A percentile compares a stretch with the other conserved stretches of the same genome.
Evolutionary conservation across 2,113 vertebrate species (phyloP).

Genomic region (Percina caprodes): DNA sequence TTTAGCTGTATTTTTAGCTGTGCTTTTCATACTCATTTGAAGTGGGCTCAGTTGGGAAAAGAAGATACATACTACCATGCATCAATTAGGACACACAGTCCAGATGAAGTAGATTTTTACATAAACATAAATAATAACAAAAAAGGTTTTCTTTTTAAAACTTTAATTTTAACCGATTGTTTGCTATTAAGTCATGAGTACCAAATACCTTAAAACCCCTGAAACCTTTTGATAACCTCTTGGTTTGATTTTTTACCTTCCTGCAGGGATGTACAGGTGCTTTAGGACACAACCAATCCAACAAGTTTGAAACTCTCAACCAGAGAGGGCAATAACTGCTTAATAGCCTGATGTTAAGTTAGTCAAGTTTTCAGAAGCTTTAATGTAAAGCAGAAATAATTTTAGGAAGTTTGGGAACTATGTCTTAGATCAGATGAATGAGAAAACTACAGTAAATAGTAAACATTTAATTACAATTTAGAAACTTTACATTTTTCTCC

Average conservation of each 20-base stretch:
- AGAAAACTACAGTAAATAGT: not conserved
- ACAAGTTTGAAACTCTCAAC: not conserved
- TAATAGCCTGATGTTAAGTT: not conserved
- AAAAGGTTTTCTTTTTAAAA: not conserved
- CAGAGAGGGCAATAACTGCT: not conserved
- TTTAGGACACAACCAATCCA: not conserved
- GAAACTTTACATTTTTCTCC: conserved; percentile 14
- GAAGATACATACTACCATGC: not conserved
- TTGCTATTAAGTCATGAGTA: not conserved
- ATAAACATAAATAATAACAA: not conserved
- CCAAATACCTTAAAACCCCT: not conserved
- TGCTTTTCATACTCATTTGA: not conserved
- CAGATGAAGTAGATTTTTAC: not conserved
- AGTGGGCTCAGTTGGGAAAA: not conserved
- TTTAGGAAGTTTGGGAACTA: not conserved
- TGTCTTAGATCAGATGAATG: not conserved
- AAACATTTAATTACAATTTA: not conserved
- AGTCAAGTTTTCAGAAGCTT: not conserved
- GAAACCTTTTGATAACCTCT: not conserved
- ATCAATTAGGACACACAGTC: not conserved
- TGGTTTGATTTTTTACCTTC: not conserved
- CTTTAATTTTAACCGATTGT: not conserved
- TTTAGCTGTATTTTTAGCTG: not conserved
- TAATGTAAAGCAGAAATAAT: not conserved
- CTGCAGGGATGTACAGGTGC: not conserved